Conservation (phyloP, 1,140 invertebrate species). For the Doryteuthis pealeii region DNA sequence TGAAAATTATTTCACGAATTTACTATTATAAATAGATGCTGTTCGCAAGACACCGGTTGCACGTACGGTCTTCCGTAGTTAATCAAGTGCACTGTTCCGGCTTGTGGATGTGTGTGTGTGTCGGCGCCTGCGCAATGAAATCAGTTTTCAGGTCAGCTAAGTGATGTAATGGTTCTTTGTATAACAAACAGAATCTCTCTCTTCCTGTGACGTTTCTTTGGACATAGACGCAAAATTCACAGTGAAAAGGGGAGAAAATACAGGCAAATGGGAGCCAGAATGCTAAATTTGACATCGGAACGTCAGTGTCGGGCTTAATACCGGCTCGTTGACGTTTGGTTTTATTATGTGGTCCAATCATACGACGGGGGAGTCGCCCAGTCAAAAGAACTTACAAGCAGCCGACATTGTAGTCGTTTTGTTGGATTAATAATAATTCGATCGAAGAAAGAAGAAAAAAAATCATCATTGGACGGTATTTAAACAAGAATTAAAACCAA, state of each 20-base stretch:
- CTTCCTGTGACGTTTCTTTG: neutral
- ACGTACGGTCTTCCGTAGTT: constrained; percentile 1
- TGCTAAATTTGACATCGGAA: neutral
- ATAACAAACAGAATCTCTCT: neutral
- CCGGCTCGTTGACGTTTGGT: no score
- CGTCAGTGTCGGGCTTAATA: neutral
- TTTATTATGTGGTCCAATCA: no score
- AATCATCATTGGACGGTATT: no score
- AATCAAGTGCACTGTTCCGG: neutral
- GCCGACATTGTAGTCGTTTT: no score
- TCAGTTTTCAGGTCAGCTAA: neutral
- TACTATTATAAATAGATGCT: no score
- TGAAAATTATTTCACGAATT: no score
- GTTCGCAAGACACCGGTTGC: neutral
- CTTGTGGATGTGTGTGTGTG: no score
- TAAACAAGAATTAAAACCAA: no score
- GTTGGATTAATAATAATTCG: no score
- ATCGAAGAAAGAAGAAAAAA: no score
- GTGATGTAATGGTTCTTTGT: neutral
- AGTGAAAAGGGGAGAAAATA: neutral
- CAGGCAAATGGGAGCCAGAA: neutral
- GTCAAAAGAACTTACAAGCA: no score
- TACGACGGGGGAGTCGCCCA: no score
- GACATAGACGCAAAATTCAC: neutral
- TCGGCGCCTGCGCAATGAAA: neutral